These are phyloP conservation scores for Rhizoglyphus robini DNA, from an alignment of 1,140 invertebrate genomes.

Conservation along the genomic window DNA sequence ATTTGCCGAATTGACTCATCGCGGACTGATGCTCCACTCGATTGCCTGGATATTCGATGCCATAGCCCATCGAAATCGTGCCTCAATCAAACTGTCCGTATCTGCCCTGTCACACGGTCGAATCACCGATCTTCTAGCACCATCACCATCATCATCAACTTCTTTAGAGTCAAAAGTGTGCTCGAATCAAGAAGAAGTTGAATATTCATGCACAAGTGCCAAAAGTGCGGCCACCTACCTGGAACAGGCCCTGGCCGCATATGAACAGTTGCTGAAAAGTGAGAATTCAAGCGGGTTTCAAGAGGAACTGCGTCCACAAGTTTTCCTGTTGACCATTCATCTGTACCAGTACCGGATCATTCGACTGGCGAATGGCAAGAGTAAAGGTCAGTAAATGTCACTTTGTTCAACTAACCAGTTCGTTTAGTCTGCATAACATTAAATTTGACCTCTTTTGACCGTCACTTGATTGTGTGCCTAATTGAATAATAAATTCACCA, in stretches of 20 bases:
- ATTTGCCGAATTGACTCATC: not conserved
- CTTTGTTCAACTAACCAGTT: too few species aligned
- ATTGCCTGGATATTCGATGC: constrained; percentile 9
- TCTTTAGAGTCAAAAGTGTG: not conserved
- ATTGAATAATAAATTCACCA: too few species aligned
- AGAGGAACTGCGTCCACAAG: not conserved
- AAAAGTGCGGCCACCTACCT: not conserved
- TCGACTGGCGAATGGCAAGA: not conserved
- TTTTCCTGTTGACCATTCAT: constrained; percentile 2
- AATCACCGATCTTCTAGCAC: not conserved
- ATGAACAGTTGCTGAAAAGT: not conserved
- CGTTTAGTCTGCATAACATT: too few species aligned
- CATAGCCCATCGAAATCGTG: not conserved
- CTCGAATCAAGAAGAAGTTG: not conserved
- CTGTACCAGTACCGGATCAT: not conserved
- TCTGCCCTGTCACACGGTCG: not conserved
- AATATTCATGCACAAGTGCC: not conserved
- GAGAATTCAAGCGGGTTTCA: not conserved
- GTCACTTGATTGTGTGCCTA: too few species aligned
- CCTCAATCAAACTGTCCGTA: not conserved
- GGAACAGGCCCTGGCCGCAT: not conserved
- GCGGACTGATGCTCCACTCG: constrained; percentile 3
- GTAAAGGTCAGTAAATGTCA: not conserved
- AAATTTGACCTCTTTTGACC: too few species aligned
- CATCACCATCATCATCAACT: not conserved